These are phyloP conservation scores for Orius insidiosus DNA, from an alignment of 1,140 invertebrate genomes.

Conservation along the genomic window DNA sequence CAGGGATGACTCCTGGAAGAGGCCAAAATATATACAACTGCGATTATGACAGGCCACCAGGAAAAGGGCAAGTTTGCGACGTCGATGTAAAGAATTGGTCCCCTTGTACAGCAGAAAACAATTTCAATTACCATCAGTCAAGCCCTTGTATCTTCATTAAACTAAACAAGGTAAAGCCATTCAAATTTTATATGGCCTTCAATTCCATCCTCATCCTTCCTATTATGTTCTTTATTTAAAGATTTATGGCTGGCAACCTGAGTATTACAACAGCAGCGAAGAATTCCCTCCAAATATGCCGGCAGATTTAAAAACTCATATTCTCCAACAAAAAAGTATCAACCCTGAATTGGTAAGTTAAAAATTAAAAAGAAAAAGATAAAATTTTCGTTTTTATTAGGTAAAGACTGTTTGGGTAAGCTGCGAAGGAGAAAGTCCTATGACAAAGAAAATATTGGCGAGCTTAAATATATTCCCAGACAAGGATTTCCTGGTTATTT, in stretches of 20 bases:
- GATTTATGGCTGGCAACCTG: slow-evolving; percentile 31
- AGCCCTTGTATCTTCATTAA: slow-evolving; percentile 36
- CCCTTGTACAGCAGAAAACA: slow-evolving; percentile 47
- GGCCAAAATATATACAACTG: slow-evolving; percentile 51
- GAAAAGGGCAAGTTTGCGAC: slow-evolving; percentile 48
- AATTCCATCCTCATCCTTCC: not conserved
- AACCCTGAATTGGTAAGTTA: slow-evolving; percentile 18
- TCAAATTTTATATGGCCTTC: not conserved
- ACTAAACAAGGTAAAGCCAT: slow-evolving; percentile 30
- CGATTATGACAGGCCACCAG: slow-evolving; percentile 39
- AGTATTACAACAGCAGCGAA: slow-evolving; percentile 26
- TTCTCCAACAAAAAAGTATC: slow-evolving; percentile 17
- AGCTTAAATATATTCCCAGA: slow-evolving; percentile 29
- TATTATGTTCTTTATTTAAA: slow-evolving; percentile 28
- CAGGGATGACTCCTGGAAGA: slow-evolving; percentile 41
- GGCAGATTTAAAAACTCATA: slow-evolving; percentile 25
- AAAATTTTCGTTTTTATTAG: slow-evolving; percentile 13
- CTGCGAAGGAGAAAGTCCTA: slow-evolving; percentile 36
- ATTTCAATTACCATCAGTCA: slow-evolving; percentile 47
- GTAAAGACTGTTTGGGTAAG: slow-evolving; percentile 32
- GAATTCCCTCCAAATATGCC: slow-evolving; percentile 28
- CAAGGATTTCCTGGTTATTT: slow-evolving; percentile 28
- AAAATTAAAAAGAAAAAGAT: too few relatives aligned
- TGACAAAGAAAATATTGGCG: slow-evolving; percentile 36
- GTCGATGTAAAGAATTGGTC: slow-evolving; percentile 45